A percentile compares a stretch with the other conserved stretches of the same genome.
These are phyloP conservation scores for Zaprionus nigranus DNA, from an alignment of 1,140 invertebrate genomes.

Conservation along the genomic window DNA sequence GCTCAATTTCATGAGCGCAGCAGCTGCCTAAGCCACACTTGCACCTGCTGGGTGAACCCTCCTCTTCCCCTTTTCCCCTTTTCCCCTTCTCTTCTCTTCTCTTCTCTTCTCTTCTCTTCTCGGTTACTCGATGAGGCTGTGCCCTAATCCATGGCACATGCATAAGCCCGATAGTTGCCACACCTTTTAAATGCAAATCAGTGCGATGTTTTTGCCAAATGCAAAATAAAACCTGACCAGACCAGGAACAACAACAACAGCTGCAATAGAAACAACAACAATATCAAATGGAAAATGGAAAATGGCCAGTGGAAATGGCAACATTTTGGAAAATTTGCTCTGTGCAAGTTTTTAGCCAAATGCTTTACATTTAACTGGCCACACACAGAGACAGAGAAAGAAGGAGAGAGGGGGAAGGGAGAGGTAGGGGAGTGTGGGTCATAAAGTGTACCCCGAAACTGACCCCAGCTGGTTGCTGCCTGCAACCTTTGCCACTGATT, in stretches of 20 bases:
- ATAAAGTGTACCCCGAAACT: constrained; percentile 64
- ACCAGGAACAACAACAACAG: constrained; percentile 3
- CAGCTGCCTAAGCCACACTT: neutral
- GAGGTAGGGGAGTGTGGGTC: neutral
- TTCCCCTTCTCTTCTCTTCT: too few species aligned
- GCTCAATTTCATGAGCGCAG: constrained; percentile 23
- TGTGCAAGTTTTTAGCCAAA: constrained; percentile 73
- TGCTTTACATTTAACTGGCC: constrained; percentile 73
- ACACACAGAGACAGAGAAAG: constrained; percentile 20
- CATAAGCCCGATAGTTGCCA: constrained; percentile 51
- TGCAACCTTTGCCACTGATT: constrained; percentile 81
- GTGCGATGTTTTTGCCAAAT: constrained; percentile 63
- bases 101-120: too few species aligned
- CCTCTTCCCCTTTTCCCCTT: too few species aligned
- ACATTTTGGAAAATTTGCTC: constrained; percentile 63
- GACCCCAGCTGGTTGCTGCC: constrained; percentile 69
- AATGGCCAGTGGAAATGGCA: constrained; percentile 26
- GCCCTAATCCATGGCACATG: constrained; percentile 11
- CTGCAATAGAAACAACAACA: constrained; percentile 51
- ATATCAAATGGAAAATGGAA: constrained; percentile 37
- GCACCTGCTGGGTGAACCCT: neutral
- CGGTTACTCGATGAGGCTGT: neutral
- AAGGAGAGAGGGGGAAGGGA: too few species aligned
- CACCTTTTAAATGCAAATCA: constrained; percentile 80
- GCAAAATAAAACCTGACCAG: constrained; percentile 39